Base-by-base conservation (phyloP, 2,888 invertebrate genomes). In the Pheosia tremula region DNA sequence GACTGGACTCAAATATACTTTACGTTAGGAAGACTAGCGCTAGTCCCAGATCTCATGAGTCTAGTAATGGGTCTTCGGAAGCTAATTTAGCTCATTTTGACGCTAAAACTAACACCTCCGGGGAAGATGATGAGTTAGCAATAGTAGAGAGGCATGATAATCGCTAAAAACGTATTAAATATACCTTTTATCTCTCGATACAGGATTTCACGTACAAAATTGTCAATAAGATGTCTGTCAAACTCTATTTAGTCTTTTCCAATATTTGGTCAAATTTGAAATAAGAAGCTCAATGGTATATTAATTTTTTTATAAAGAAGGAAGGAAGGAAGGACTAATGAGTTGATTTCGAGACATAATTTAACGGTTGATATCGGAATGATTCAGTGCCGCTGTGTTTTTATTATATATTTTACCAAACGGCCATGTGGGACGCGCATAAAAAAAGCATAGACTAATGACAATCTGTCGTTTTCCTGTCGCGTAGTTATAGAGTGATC, bases 121-220 rank as follows among this genome's bases (percentile, higher is more conserved):
- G 89, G 3, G 92, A 93, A 78, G 92, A 92, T 3, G 93, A 93
- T 47, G 93, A 93, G 74, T 73, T 93, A 71, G 93, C 93, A 47
- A 92, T 93, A 71, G 83, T 91, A 3, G 92, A 93, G 73, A 80
- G 75, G 67, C 86, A 78, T 68, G 86, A 90, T 60, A 78, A 80
- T 64, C 75, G 64, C 54, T 77, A 74, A 62, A 56, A 47, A n/a
- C 11, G 5, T 24, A 50, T 38, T 38, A 37, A 11, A 5, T 56
- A 61, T 68, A 72, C 71, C 68, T 69, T 69, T 55, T 56, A 24
- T 37, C 37, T 43, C 55, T 62, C 47, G 24, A 45, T 45, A 5
- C 56, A 43, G 45, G 56, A 36, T 45, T 36, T 6, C 39, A n/a
- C 45, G 56, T 56, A 45, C 56, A 45, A 56, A 55, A 3, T 55